These are phyloP conservation scores for Pseudoips prasinana DNA, from an alignment of 2,888 invertebrate species.

Conservation along the genomic window DNA sequence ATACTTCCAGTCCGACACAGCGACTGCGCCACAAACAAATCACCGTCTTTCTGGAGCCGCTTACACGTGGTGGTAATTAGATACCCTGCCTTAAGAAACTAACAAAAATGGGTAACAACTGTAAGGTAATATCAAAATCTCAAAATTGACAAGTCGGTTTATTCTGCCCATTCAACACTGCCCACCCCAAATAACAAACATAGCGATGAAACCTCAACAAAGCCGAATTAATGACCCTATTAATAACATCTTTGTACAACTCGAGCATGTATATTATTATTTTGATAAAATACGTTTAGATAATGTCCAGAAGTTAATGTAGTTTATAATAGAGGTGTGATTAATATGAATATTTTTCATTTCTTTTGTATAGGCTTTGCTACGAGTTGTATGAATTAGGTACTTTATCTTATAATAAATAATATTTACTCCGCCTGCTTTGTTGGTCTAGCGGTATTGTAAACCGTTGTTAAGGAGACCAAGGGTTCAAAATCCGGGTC, in stretches of 20 bases:
- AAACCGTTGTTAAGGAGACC: too few species aligned
- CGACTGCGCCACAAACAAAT: too few species aligned
- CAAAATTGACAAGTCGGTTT: too few species aligned
- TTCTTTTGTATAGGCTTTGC: conserved; percentile 3
- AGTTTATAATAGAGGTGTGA: conserved; percentile 39
- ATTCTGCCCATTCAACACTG: not conserved
- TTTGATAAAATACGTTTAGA: conserved; percentile 39
- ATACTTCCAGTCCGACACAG: too few species aligned
- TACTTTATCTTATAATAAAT: not conserved
- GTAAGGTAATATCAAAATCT: too few species aligned
- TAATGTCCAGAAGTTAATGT: conserved; percentile 53
- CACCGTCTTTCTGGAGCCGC: too few species aligned
- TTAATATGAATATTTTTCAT: conserved; percentile 11
- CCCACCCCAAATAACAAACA: not conserved
- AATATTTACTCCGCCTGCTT: too few species aligned
- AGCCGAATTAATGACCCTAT: conserved; percentile 35
- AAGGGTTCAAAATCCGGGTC: too few species aligned
- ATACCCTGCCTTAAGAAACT: too few species aligned
- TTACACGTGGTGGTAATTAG: too few species aligned
- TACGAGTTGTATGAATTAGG: not conserved
- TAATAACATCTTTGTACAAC: conserved; percentile 44
- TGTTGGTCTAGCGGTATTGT: too few species aligned
- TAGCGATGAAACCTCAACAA: conserved; percentile 24
- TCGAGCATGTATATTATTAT: conserved; percentile 2
- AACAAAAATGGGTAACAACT: too few species aligned